phyloP scores from a whole-genome alignment of 2,797 vertebrate genomes.

The Phalanger gymnotis region DNA sequence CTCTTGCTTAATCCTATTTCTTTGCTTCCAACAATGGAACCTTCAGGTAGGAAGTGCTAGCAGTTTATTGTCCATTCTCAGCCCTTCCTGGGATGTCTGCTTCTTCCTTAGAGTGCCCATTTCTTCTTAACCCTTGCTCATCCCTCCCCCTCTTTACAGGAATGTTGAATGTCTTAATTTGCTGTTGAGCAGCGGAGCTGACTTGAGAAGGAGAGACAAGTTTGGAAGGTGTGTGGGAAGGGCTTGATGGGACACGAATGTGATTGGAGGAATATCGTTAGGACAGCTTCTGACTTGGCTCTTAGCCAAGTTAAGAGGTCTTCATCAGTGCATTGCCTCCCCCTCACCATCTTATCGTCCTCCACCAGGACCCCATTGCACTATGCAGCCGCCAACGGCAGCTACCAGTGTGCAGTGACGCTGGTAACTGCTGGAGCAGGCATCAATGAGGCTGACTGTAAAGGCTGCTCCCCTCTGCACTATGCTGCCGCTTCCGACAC shows the following conservation, averaged over 20 bases:
- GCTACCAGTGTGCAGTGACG: slow-evolving; percentile 96
- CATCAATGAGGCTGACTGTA: slow-evolving; percentile 93
- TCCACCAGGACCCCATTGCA: slow-evolving; percentile 93
- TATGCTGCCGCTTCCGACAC: slow-evolving; percentile 96
- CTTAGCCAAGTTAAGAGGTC: neutral
- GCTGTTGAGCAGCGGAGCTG: slow-evolving; percentile 97
- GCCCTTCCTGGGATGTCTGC: neutral
- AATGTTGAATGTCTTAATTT: slow-evolving; percentile 99
- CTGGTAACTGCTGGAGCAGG: slow-evolving; percentile 94
- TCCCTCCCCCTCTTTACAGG: slow-evolving; percentile 80
- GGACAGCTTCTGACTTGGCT: neutral
- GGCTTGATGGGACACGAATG: neutral
- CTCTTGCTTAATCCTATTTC: neutral
- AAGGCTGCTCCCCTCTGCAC: slow-evolving; percentile 96
- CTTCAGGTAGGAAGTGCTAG: neutral
- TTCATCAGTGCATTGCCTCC: neutral
- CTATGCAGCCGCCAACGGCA: slow-evolving; percentile 96
- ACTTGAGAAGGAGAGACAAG: slow-evolving; percentile 95
- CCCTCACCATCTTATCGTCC: neutral
- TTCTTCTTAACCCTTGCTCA: neutral
- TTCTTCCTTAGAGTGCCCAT: neutral
- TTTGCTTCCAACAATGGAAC: neutral
- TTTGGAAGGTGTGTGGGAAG: slow-evolving; percentile 90
- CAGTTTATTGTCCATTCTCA: neutral
- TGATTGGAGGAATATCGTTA: neutral